phyloP scores from a whole-genome alignment of 2,888 invertebrate species.

The Plagodis dolabraria region DNA sequence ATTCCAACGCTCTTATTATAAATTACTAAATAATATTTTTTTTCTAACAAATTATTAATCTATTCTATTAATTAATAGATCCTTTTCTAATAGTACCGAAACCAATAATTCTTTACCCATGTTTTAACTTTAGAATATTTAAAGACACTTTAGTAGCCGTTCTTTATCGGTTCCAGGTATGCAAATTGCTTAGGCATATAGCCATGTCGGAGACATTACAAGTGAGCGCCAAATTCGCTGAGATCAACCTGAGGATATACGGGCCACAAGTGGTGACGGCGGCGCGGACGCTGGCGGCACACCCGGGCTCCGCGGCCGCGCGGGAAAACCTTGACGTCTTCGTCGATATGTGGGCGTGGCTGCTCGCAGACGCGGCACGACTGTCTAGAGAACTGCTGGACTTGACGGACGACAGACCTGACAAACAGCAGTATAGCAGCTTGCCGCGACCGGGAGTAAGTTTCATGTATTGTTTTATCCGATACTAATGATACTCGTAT shows the following conservation, averaged over 20 bases:
- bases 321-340: conserved; percentile 98
- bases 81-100: no score
- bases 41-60: no score
- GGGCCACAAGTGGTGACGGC: conserved; percentile 98
- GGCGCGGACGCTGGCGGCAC: conserved; percentile 95
- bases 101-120: background rate
- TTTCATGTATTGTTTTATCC: background rate
- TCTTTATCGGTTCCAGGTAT: conserved; percentile 86
- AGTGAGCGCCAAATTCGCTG: conserved; percentile 98
- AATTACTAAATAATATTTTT: no score
- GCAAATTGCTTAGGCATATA: conserved; percentile 97
- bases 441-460: conserved; percentile 97
- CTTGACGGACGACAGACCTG: conserved; percentile 86
- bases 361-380: conserved; percentile 95
- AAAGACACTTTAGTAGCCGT: conserved; percentile 1
- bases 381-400: conserved; percentile 96
- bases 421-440: conserved; percentile 91
- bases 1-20: no score
- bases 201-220: conserved; percentile 97
- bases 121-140: background rate
- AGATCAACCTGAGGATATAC: conserved; percentile 97
- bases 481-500: no score
- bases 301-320: conserved; percentile 97
- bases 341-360: conserved; percentile 97
- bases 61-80: no score